Conservation (phyloP, 35 echinoderm and acorn worm species). For the Acanthaster planci region DNA sequence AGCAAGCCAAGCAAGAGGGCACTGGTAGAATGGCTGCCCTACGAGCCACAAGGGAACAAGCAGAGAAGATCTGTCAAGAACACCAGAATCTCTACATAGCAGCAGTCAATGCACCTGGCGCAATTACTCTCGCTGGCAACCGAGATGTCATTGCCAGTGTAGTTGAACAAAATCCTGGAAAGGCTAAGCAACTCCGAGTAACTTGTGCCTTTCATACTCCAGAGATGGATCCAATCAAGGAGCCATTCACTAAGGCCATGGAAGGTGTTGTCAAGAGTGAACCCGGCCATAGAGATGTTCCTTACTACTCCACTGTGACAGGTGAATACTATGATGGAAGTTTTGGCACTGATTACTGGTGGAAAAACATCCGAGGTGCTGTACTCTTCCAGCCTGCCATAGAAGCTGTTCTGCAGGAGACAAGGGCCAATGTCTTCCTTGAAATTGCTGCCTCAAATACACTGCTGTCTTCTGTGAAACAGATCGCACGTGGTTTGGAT, state of each 20-base stretch:
- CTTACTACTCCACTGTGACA: constrained; percentile 83
- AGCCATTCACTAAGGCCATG: constrained; percentile 73
- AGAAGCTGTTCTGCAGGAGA: constrained; percentile 67
- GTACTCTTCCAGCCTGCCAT: constrained; percentile 83
- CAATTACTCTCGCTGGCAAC: constrained; percentile 72
- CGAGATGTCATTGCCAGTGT: constrained; percentile 65
- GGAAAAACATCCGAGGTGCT: constrained; percentile 85
- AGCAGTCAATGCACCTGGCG: constrained; percentile 88
- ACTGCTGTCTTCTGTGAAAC: constrained; percentile 71
- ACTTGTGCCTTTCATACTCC: constrained; percentile 91
- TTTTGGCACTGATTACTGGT: constrained; percentile 90
- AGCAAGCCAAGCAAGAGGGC: constrained; percentile 80
- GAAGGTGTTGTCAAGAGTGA: constrained; percentile 71
- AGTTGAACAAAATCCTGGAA: constrained; percentile 58
- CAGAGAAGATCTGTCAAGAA: constrained; percentile 68
- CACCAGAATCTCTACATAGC: constrained; percentile 83
- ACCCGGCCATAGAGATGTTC: constrained; percentile 36
- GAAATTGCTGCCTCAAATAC: constrained; percentile 84
- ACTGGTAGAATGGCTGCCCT: constrained; percentile 93
- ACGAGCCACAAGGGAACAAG: constrained; percentile 64
- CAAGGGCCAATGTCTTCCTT: constrained; percentile 68
- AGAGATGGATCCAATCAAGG: constrained; percentile 82
- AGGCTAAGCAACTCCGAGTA: constrained; percentile 77
- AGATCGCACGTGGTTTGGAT: constrained; percentile 69
- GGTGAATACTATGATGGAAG: constrained; percentile 78